Evolutionary conservation across 2,113 vertebrate genomes (phyloP).

Genomic region (Gnathonemus longibarbis): DNA sequence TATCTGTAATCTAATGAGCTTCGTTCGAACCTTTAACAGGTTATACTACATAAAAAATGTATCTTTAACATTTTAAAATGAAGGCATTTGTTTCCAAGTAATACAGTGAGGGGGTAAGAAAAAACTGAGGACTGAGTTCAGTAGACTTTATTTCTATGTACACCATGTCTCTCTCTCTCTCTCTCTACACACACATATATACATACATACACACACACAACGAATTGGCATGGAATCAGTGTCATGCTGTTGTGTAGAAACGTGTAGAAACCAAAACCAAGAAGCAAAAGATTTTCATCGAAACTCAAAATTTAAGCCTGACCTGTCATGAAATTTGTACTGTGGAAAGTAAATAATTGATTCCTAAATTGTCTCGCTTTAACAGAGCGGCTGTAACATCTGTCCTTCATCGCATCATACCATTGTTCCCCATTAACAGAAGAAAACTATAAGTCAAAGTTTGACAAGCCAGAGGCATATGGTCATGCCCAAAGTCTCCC

Average conservation of each 20-base stretch:
- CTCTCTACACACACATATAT: neutral
- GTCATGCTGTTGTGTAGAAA: neutral
- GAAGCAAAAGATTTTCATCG: neutral
- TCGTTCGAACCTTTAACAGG: neutral
- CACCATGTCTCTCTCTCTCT: neutral
- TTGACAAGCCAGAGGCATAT: neutral
- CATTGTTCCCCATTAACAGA: neutral
- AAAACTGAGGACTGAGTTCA: neutral
- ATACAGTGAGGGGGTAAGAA: neutral
- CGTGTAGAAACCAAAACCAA: neutral
- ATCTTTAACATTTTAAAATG: neutral
- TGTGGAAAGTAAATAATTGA: neutral
- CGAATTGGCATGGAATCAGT: conserved; percentile 17
- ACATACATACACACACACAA: conserved; percentile 13
- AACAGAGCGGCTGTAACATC: neutral
- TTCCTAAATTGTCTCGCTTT: neutral
- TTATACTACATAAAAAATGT: neutral
- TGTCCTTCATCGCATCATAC: neutral
- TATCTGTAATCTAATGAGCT: neutral
- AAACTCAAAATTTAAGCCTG: neutral
- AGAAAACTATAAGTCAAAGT: neutral
- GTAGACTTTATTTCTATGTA: conserved; percentile 33
- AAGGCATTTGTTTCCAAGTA: neutral
- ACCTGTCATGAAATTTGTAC: neutral
- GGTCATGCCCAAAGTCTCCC: neutral